A percentile compares a stretch with the other conserved stretches of the same genome.
phyloP scores from a whole-genome alignment of 2,797 vertebrate genomes.

The Ciconia nigra region DNA sequence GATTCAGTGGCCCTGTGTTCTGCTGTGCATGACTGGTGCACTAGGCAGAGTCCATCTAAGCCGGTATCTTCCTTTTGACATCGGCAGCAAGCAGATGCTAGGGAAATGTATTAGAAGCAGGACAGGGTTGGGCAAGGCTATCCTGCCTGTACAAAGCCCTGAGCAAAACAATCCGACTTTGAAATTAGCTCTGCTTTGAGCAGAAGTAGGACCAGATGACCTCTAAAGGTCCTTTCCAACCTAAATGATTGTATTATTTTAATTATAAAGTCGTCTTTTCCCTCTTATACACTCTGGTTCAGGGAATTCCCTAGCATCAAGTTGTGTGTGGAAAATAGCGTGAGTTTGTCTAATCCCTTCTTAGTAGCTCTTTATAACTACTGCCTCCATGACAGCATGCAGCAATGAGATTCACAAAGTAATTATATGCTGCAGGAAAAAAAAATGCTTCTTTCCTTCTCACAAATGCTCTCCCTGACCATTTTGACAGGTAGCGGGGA shows the following conservation, averaged over 20 bases:
- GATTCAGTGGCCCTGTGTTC: not conserved
- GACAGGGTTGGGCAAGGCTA: not conserved
- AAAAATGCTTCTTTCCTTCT: not conserved
- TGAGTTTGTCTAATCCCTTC: not conserved
- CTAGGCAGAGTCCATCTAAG: not conserved
- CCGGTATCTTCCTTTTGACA: not conserved
- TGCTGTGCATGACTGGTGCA: not conserved
- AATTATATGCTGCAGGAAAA: not conserved
- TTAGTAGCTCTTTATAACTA: not conserved
- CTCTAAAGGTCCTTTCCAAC: not conserved
- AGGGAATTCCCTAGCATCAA: not conserved
- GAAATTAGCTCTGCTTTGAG: not conserved
- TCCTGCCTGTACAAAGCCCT: not conserved
- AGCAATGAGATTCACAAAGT: not conserved
- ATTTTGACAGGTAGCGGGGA: not conserved
- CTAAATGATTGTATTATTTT: not conserved
- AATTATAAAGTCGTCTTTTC: not conserved
- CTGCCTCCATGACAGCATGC: not conserved
- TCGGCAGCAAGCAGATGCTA: not conserved
- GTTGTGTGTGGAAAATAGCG: not conserved
- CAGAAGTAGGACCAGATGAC: not conserved
- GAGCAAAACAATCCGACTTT: not conserved
- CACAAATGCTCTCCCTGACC: not conserved
- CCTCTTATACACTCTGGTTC: not conserved
- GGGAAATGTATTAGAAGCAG: not conserved